Percentiles rank a stretch among this genome's conserved stretches.
Conservation (phyloP, 2,797 vertebrate species). For the Phataginus tetradactyla region DNA sequence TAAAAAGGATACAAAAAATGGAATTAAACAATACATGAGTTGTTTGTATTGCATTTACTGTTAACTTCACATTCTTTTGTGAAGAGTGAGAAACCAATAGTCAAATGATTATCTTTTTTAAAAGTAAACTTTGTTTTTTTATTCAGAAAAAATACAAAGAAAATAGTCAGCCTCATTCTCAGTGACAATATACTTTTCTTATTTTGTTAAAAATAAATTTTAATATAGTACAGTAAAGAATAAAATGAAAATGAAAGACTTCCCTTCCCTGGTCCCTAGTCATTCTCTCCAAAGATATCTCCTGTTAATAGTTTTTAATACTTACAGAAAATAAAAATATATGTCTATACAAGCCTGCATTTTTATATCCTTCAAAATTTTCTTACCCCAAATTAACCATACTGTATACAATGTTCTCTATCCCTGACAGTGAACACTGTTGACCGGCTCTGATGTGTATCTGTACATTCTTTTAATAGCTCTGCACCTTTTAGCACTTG, state of each 20-base stretch:
- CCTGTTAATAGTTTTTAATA: not conserved
- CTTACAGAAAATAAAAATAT: not conserved
- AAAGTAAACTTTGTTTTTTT: not conserved
- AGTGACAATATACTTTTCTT: not conserved
- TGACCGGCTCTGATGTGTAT: not conserved
- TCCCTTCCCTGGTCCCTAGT: not conserved
- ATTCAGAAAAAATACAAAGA: not conserved
- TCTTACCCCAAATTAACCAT: not conserved
- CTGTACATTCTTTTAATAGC: not conserved
- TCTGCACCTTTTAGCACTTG: not conserved
- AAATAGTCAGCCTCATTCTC: not conserved
- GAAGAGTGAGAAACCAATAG: not conserved
- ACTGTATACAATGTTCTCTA: not conserved
- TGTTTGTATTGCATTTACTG: not conserved
- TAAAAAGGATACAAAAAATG: not conserved
- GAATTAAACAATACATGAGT: not conserved
- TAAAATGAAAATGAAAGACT: conserved; percentile 31
- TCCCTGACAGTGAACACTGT: not conserved
- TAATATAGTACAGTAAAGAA: not conserved
- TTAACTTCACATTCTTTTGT: not conserved
- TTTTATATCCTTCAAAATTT: not conserved
- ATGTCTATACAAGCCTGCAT: not conserved
- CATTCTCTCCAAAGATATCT: not conserved
- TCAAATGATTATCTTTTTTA: not conserved
- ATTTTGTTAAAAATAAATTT: not conserved